A percentile compares a stretch with the other conserved stretches of the same genome.
Evolutionary conservation across 2,797 vertebrate genomes (phyloP).

Genomic region (Acestrorhynchus altus): DNA sequence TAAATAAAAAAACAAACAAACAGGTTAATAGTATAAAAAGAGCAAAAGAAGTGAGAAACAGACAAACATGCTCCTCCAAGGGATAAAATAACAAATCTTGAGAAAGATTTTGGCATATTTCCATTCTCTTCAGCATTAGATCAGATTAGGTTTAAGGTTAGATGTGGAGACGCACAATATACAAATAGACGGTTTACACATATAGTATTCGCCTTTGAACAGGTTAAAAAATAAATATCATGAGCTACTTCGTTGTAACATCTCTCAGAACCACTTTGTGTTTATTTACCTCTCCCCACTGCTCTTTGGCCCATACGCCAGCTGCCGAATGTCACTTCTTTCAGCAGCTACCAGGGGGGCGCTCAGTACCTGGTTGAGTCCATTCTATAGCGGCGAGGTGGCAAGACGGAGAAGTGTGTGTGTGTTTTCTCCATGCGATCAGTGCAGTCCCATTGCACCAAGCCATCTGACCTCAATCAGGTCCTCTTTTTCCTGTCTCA

Average conservation of each 20-base stretch:
- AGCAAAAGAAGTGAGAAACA: slow-evolving; percentile 47
- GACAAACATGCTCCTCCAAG: slow-evolving; percentile 53
- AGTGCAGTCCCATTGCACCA: background rate
- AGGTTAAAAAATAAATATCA: slow-evolving; percentile 72
- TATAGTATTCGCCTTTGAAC: slow-evolving; percentile 58
- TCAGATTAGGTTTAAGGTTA: slow-evolving; percentile 49
- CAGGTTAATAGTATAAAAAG: slow-evolving; percentile 50
- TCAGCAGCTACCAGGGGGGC: slow-evolving; percentile 59
- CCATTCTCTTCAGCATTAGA: slow-evolving; percentile 61
- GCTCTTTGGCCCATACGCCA: slow-evolving; percentile 47
- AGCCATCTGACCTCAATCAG: background rate
- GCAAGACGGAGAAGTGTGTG: slow-evolving; percentile 10
- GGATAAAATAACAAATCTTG: slow-evolving; percentile 41
- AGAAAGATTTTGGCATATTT: slow-evolving; percentile 64
- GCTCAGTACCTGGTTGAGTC: slow-evolving; percentile 48
- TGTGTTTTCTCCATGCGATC: slow-evolving; percentile 45
- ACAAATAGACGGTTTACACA: slow-evolving; percentile 61
- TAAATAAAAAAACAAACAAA: slow-evolving; percentile 48
- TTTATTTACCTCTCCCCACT: slow-evolving; percentile 48
- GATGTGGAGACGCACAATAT: slow-evolving; percentile 54
- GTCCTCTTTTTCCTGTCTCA: slow-evolving; percentile 24
- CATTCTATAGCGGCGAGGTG: slow-evolving; percentile 16
- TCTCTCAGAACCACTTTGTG: slow-evolving; percentile 66
- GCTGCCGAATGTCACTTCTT: slow-evolving; percentile 58
- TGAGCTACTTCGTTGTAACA: slow-evolving; percentile 74